phyloP scores from a whole-genome alignment of 2,113 vertebrate species.

The Athene noctua region DNA sequence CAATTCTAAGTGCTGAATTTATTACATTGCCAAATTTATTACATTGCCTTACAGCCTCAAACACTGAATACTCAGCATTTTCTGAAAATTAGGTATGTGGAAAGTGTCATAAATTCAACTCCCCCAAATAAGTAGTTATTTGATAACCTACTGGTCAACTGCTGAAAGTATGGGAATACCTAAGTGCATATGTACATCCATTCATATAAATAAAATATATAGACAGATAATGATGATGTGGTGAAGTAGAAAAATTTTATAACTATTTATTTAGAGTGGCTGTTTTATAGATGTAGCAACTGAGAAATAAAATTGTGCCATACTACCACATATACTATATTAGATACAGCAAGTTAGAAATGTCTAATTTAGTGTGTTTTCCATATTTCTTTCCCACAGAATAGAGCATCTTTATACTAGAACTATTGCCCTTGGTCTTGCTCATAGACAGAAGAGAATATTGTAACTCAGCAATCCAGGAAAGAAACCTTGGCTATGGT shows the following conservation, averaged over 20 bases:
- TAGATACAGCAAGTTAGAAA: neutral
- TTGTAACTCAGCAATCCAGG: neutral
- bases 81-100: neutral
- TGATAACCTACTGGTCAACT: neutral
- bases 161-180: neutral
- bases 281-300: neutral
- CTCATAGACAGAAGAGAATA: neutral
- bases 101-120: neutral
- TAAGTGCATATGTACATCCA: neutral
- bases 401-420: neutral
- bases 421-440: neutral
- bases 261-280: neutral
- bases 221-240: neutral
- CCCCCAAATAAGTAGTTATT: neutral
- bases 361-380: neutral
- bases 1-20: neutral
- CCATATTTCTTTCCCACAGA: neutral
- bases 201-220: neutral
- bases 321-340: neutral
- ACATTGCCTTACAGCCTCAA: neutral
- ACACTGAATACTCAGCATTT: neutral
- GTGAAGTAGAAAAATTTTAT: neutral
- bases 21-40: neutral
- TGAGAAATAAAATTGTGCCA: neutral
- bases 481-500: neutral